A percentile compares a stretch with the other conserved stretches of the same genome.
These are phyloP conservation scores for Petrocephalus sullivani DNA, from an alignment of 2,797 vertebrate species.

Conservation along the genomic window DNA sequence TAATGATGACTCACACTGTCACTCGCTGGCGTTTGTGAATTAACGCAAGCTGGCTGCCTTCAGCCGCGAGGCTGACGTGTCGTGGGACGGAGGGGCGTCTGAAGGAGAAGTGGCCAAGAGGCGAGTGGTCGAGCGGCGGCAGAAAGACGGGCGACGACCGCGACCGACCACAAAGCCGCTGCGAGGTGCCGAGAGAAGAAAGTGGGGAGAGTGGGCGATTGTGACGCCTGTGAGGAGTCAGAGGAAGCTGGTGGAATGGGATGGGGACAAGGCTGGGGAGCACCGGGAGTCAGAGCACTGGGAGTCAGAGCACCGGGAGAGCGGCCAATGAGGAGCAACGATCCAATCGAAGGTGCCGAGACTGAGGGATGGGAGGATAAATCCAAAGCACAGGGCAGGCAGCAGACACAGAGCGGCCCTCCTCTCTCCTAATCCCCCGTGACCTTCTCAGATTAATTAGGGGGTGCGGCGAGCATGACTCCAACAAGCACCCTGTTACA, in stretches of 20 bases:
- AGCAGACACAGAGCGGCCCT: neutral
- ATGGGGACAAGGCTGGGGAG: neutral
- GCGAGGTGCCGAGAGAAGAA: neutral
- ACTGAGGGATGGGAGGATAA: neutral
- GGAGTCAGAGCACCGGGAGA: neutral
- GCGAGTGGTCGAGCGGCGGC: neutral
- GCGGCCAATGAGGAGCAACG: neutral
- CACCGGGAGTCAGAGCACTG: neutral
- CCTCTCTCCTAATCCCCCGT: neutral
- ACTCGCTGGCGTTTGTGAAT: neutral
- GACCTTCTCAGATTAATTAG: neutral
- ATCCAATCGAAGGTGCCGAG: neutral
- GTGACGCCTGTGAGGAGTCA: neutral
- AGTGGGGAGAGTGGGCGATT: neutral
- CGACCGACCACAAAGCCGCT: neutral
- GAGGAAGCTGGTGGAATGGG: neutral
- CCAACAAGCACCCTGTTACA: neutral
- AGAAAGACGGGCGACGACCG: neutral
- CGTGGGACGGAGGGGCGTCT: neutral
- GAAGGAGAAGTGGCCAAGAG: neutral
- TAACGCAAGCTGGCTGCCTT: constrained; percentile 1
- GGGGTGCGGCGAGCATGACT: neutral
- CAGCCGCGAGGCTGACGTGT: too few species aligned
- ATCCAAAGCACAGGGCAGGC: neutral
- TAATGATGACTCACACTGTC: neutral